Conservation (phyloP, 1,140 invertebrate species). For the Ceratina japonica region DNA sequence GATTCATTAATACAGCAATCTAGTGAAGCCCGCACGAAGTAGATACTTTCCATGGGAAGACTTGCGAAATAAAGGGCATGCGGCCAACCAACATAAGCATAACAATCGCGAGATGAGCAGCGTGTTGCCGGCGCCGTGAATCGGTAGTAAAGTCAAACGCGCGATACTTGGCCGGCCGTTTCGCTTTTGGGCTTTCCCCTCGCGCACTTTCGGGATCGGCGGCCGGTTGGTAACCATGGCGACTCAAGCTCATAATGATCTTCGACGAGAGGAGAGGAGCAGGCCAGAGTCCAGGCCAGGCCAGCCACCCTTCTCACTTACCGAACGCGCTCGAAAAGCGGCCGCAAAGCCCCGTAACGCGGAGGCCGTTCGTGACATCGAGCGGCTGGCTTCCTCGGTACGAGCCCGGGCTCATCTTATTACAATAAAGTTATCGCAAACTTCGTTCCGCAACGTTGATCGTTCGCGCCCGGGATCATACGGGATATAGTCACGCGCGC, state of each 20-base stretch:
- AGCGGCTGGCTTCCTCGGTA: conserved; percentile 20
- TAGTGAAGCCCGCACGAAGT: too few relatives aligned
- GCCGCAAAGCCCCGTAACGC: conserved; percentile 61
- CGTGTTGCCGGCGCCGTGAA: conserved; percentile 41
- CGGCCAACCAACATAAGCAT: conserved; percentile 63
- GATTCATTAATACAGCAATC: too few relatives aligned
- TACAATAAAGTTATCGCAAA: conserved; percentile 76
- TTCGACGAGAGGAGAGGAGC: conserved; percentile 62
- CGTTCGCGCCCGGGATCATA: conserved; percentile 46
- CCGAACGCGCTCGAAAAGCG: conserved; percentile 71
- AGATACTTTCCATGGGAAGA: too few relatives aligned
- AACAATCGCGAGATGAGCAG: conserved; percentile 68
- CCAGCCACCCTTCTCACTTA: conserved; percentile 74
- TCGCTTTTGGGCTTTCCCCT: conserved; percentile 66
- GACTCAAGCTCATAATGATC: conserved; percentile 79
- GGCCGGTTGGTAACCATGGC: conserved; percentile 76
- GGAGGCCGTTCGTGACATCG: conserved; percentile 40
- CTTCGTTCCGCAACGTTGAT: conserved; percentile 71
- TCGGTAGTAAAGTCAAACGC: conserved; percentile 76
- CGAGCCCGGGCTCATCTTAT: conserved; percentile 69
- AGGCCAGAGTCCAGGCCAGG: conserved; percentile 55
- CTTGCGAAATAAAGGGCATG: too few relatives aligned
- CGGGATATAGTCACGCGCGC: not conserved
- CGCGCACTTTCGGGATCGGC: conserved; percentile 66
- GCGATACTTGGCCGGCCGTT: conserved; percentile 76